phyloP scores from a whole-genome alignment of 2,113 vertebrate genomes.

The Dasypus novemcinctus region DNA sequence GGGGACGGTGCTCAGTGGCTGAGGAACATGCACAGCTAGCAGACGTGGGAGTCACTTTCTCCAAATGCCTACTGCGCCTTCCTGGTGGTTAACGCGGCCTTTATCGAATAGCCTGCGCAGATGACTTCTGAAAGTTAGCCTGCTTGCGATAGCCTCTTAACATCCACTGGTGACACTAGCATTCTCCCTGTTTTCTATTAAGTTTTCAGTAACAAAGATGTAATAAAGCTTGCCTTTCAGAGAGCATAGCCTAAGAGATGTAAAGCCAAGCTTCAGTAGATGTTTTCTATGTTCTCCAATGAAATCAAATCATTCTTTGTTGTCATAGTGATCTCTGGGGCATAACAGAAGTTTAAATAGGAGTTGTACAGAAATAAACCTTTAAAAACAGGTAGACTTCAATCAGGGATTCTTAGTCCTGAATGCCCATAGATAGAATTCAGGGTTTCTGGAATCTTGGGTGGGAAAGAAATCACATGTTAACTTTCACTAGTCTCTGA shows the following conservation, averaged over 20 bases:
- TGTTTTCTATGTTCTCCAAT: not conserved
- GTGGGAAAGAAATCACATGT: too few relatives aligned
- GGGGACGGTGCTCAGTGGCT: not conserved
- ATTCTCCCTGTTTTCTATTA: not conserved
- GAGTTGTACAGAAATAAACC: not conserved
- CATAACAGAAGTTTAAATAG: not conserved
- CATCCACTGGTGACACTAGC: not conserved
- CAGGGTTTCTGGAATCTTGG: too few relatives aligned
- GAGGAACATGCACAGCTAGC: not conserved
- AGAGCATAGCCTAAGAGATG: not conserved
- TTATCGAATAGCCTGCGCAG: not conserved
- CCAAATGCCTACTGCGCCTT: not conserved
- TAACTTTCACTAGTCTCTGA: too few relatives aligned
- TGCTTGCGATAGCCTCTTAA: not conserved
- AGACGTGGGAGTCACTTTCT: not conserved
- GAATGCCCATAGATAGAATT: too few relatives aligned
- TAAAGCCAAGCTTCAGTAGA: not conserved
- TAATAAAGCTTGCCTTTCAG: not conserved
- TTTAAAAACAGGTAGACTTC: not conserved
- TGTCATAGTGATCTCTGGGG: not conserved
- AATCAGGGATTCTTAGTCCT: too few relatives aligned
- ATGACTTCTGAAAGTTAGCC: not conserved
- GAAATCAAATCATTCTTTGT: not conserved
- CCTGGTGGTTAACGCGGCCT: not conserved
- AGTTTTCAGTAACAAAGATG: not conserved